phyloP scores from a whole-genome alignment of 2,888 invertebrate species.

The Spatulosminthurus flaviceps region DNA sequence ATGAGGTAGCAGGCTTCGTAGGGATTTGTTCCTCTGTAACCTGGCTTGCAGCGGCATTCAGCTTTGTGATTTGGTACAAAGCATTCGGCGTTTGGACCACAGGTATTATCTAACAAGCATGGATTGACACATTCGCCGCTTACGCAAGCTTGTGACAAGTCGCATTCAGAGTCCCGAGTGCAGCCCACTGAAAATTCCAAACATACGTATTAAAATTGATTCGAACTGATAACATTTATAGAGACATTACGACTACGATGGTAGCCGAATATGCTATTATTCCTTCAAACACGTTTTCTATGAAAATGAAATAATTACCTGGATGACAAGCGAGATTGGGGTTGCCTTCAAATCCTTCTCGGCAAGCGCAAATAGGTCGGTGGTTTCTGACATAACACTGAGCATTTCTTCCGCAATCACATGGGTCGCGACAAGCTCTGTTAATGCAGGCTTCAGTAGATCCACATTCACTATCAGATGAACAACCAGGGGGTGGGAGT shows the following conservation, averaged over 20 bases:
- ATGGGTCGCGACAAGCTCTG: constrained; percentile 85
- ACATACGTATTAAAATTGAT: no score
- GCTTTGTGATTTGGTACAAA: constrained; percentile 77
- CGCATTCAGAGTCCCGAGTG: constrained; percentile 83
- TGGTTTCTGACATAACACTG: constrained; percentile 84
- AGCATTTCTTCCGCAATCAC: constrained; percentile 82
- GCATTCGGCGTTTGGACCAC: constrained; percentile 79
- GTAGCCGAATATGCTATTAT: no score
- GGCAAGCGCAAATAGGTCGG: constrained; percentile 86
- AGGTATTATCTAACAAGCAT: constrained; percentile 81
- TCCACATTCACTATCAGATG: constrained; percentile 79
- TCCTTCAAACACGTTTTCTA: constrained; percentile 4
- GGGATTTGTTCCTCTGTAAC: constrained; percentile 80
- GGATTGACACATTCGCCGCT: constrained; percentile 88
- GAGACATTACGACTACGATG: no score
- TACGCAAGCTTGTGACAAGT: constrained; percentile 81
- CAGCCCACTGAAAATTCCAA: constrained; percentile 74
- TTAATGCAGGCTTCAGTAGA: constrained; percentile 85
- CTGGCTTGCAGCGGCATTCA: constrained; percentile 81
- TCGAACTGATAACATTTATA: no score
- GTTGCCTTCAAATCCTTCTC: constrained; percentile 85
- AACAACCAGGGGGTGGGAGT: constrained; percentile 67
- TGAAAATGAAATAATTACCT: constrained; percentile 63
- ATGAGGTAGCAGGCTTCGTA: constrained; percentile 67
- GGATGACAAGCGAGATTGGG: constrained; percentile 82